Base-by-base conservation (phyloP, 30 jellyfish, hydroid and myxozoan genomes). In the Cassiopea andromeda region DNA sequence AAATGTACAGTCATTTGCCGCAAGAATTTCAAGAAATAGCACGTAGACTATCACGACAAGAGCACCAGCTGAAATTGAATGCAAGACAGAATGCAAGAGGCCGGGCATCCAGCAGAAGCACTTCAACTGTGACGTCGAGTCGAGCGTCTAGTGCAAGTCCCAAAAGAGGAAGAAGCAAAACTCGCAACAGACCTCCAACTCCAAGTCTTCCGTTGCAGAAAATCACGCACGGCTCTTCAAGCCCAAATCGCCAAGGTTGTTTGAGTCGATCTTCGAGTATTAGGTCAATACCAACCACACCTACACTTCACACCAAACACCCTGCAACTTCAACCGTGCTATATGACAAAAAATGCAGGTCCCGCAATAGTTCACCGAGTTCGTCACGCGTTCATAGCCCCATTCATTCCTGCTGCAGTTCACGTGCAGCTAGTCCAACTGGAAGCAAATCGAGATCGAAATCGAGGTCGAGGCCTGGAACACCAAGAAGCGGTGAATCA, bases 11-110 rank as follows among this genome's bases (percentile, higher is more conserved):
- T 46, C 97, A 96, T 74, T 85, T 96, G 69, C 99, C 99, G 0
- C 97, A 89, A 47, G 99, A 96, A 85, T 96, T 96, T 71, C 99
- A 96, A 89, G 99, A 96, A 80, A 96, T 96, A 15, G 99, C 99
- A 3, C 93, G 99, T 7, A 58, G 99, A 44, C 93, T 96, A 12
- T 97, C 99, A 49, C 90, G 97, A 43, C 99, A 96, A 76, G 98
- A 96, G 50, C 91, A 79, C 19, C 97, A 96, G 60, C 89, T 96
- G 50, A 96, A 96, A 50, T 46, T 58, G 60, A 85, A 81, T 44
- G 91, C 64, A 2, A 50, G 79, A 43, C 92, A 86, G 15, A 59
- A 48, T 48, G 5, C 93, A 48, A 91, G 97, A 16, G 98, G 97
- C 2, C 85, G 99, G 45, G 54, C 95, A 16, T 38, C 80, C 6